Conservation (phyloP, 1,140 invertebrate genomes). For the Coboldia fuscipes region DNA sequence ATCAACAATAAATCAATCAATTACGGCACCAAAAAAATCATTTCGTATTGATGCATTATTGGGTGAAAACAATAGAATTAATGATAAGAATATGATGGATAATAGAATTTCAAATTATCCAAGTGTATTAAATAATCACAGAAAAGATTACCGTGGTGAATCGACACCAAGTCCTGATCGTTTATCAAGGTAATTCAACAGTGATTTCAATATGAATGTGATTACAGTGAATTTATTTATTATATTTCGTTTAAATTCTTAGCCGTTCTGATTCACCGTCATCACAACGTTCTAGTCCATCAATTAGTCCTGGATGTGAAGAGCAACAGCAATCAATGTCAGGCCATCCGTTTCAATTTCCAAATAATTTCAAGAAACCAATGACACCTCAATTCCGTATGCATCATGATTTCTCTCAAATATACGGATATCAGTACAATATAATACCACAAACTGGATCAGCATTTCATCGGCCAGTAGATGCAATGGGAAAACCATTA, state of each 20-base stretch:
- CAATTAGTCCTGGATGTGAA: conserved; percentile 20
- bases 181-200: conserved; percentile 16
- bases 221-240: not conserved
- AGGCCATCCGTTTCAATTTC: conserved; percentile 15
- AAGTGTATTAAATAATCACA: not conserved
- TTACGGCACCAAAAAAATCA: conserved; percentile 24
- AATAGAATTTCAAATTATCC: not conserved
- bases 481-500: conserved; percentile 17
- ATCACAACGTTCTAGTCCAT: conserved; percentile 21
- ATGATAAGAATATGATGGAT: not conserved
- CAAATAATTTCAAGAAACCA: conserved; percentile 19
- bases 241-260: not conserved
- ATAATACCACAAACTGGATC: conserved; percentile 16
- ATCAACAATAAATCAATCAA: no score
- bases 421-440: conserved; percentile 20
- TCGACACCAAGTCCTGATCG: conserved; percentile 17
- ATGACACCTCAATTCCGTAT: conserved; percentile 16
- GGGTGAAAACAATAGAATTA: conserved; percentile 10
- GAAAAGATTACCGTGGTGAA: not conserved
- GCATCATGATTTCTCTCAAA: conserved; percentile 19
- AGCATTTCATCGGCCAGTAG: conserved; percentile 17
- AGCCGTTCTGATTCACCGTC: conserved; percentile 20
- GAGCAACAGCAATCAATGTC: conserved; percentile 12
- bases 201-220: not conserved
- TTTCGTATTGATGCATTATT: conserved; percentile 47